phyloP scores from a whole-genome alignment of 2,113 vertebrate species.

The Austrofundulus limnaeus region DNA sequence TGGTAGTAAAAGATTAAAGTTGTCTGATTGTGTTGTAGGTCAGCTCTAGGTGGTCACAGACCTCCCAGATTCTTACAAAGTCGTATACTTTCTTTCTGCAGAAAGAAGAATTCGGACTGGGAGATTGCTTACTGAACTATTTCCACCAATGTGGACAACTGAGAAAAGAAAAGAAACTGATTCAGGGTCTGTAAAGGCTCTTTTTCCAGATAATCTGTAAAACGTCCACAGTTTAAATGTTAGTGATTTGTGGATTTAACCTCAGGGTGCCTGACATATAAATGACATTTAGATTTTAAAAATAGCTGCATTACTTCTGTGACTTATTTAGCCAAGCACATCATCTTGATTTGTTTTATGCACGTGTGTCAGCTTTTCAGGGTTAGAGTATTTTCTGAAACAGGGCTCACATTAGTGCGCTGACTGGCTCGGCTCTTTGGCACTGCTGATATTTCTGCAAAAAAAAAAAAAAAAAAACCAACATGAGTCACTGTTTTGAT shows the following conservation, averaged over 20 bases:
- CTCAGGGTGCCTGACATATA: background rate
- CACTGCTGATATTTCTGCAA: slow-evolving; percentile 13
- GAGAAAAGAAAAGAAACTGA: slow-evolving; percentile 7
- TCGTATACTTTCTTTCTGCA: slow-evolving; percentile 8
- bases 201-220: slow-evolving; percentile 9
- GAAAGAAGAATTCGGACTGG: slow-evolving; percentile 12
- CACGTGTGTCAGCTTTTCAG: background rate
- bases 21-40: slow-evolving; percentile 36
- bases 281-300: background rate
- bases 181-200: slow-evolving; percentile 1
- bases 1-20: slow-evolving; percentile 71
- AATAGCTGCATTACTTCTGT: background rate
- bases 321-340: slow-evolving; percentile 1
- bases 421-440: slow-evolving; percentile 3
- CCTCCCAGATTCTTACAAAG: slow-evolving; percentile 42
- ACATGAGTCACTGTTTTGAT: slow-evolving; percentile 43
- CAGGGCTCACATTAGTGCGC: slow-evolving; percentile 8
- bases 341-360: background rate
- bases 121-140: slow-evolving; percentile 11
- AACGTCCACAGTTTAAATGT: slow-evolving; percentile 6
- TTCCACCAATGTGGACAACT: background rate
- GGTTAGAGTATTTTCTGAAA: slow-evolving; percentile 11
- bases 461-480: slow-evolving; percentile 1
- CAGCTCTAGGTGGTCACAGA: slow-evolving; percentile 57
- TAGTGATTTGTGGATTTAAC: background rate